Evolutionary conservation across 2,888 invertebrate species (phyloP).

Genomic region (Nemoura dubitans): DNA sequence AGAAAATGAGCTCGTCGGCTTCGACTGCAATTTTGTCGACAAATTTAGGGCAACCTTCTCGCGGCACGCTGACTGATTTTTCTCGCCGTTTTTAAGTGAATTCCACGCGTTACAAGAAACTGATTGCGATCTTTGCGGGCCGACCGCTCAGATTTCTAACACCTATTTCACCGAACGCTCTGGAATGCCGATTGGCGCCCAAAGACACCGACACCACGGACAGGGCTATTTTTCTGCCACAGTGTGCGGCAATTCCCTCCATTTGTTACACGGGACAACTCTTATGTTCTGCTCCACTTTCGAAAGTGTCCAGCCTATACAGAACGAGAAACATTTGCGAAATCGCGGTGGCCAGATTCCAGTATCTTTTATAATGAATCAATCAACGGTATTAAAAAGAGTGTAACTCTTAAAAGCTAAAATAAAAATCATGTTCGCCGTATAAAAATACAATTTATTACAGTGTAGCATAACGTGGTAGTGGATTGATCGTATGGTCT

Average conservation of each 20-base stretch:
- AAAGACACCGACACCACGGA: too few relatives aligned
- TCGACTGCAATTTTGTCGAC: neutral
- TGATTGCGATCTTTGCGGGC: too few relatives aligned
- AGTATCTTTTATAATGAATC: neutral
- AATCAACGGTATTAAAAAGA: neutral
- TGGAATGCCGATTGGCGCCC: too few relatives aligned
- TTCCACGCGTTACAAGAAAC: neutral
- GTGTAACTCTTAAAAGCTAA: slow-evolving; percentile 7
- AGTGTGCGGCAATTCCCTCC: too few relatives aligned
- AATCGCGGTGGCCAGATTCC: neutral
- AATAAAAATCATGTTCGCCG: neutral
- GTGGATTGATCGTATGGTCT: neutral
- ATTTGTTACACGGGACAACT: too few relatives aligned
- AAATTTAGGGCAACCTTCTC: neutral
- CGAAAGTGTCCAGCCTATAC: neutral
- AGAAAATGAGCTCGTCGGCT: neutral
- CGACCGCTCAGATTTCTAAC: too few relatives aligned
- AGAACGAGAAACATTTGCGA: neutral
- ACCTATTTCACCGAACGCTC: too few relatives aligned
- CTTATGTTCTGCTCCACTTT: neutral
- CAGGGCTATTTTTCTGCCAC: too few relatives aligned
- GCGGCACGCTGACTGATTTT: neutral
- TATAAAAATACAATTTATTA: neutral
- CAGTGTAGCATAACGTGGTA: neutral
- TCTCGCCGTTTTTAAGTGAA: neutral